Conservation (phyloP, 2,113 vertebrate genomes). For the Himantopus leucocephalus region DNA sequence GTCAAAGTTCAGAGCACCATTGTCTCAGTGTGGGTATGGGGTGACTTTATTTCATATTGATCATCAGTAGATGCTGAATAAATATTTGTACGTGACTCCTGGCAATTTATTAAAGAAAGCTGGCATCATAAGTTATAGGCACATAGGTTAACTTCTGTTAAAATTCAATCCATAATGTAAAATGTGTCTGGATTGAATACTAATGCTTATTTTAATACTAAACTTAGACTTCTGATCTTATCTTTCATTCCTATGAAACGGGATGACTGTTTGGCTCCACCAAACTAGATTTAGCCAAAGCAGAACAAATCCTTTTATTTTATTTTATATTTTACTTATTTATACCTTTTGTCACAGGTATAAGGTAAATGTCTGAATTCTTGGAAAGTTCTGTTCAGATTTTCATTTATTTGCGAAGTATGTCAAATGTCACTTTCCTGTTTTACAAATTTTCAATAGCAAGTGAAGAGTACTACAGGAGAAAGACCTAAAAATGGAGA, state of each 20-base stretch:
- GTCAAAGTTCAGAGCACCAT: neutral
- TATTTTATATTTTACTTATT: too few species aligned
- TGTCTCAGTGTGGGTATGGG: neutral
- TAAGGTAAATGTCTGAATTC: neutral
- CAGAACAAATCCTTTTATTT: neutral
- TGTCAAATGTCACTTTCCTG: neutral
- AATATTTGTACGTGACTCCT: neutral
- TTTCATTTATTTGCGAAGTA: neutral
- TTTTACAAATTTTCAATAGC: neutral
- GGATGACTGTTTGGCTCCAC: neutral
- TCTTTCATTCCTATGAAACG: neutral
- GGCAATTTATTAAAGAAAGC: neutral
- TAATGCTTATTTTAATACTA: neutral
- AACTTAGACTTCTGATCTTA: neutral
- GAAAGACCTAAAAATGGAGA: neutral
- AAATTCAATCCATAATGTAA: neutral
- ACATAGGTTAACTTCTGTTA: neutral
- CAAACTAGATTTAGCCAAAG: neutral
- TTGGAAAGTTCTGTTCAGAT: neutral
- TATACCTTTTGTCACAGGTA: neutral
- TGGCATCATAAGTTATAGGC: neutral
- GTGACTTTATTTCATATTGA: neutral
- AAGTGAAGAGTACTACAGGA: neutral
- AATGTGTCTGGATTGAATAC: neutral
- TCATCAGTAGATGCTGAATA: neutral